phyloP scores from a whole-genome alignment of 2,113 vertebrate species.

The Ochotona curzoniae region DNA sequence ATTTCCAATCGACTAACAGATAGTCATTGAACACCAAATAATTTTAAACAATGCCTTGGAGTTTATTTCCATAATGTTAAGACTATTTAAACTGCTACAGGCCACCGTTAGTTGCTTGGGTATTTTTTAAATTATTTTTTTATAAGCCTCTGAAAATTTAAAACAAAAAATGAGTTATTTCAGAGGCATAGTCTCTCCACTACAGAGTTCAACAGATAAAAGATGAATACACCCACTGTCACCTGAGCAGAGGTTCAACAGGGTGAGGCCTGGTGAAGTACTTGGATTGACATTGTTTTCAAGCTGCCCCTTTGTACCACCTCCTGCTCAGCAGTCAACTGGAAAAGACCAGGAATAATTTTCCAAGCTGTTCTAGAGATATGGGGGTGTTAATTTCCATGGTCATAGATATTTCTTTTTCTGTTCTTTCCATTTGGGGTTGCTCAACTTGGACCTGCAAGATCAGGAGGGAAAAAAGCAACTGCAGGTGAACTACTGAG shows the following conservation, averaged over 20 bases:
- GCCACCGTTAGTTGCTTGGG: neutral
- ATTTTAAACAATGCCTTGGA: constrained; percentile 37
- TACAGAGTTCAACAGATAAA: no score
- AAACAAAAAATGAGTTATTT: no score
- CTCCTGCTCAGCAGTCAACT: neutral
- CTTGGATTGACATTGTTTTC: neutral
- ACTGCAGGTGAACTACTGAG: neutral
- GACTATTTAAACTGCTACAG: constrained; percentile 36
- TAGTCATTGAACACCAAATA: constrained; percentile 6
- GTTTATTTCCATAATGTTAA: constrained; percentile 10
- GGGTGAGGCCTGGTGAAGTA: no score
- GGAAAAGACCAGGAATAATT: neutral
- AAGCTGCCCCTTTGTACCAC: neutral
- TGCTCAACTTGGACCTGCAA: neutral
- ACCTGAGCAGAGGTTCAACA: no score
- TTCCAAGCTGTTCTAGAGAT: neutral
- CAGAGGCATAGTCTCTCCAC: no score
- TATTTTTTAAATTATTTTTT: no score
- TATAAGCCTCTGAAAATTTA: no score
- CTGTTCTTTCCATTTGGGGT: neutral
- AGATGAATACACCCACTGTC: no score
- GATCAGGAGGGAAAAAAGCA: neutral
- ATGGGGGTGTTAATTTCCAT: neutral
- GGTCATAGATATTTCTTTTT: neutral
- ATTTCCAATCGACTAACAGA: neutral